These are phyloP conservation scores for Fringilla coelebs DNA, from an alignment of 2,797 vertebrate species.

Conservation along the genomic window DNA sequence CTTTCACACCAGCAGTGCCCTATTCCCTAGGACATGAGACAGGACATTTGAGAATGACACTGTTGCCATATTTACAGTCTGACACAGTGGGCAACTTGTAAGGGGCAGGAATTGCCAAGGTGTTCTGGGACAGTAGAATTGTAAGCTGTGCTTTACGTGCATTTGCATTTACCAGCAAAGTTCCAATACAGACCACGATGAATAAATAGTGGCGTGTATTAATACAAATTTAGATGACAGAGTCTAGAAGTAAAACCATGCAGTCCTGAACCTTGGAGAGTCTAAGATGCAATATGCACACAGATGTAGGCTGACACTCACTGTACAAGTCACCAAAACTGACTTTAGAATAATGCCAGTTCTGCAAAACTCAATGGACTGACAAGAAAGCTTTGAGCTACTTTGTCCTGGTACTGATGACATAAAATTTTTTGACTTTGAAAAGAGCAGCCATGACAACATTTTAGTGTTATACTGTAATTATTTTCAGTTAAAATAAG, in stretches of 20 bases:
- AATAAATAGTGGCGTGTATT: background rate
- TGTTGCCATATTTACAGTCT: background rate
- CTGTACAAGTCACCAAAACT: background rate
- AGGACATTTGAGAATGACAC: accelerated
- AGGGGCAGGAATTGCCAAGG: background rate
- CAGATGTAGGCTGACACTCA: background rate
- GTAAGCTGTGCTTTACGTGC: background rate
- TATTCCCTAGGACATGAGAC: background rate
- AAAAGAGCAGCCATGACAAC: background rate
- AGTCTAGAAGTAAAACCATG: background rate
- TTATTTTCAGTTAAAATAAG: background rate
- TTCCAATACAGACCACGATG: background rate
- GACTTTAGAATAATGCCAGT: background rate
- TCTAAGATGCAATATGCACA: background rate
- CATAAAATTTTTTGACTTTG: background rate
- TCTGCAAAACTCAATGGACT: background rate
- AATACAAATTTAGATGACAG: background rate
- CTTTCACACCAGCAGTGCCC: background rate
- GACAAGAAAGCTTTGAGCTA: background rate
- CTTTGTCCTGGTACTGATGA: background rate
- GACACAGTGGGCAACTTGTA: background rate
- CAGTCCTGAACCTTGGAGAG: background rate
- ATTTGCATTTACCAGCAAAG: background rate
- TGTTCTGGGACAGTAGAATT: background rate
- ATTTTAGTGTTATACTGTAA: background rate